These are phyloP conservation scores for Felis catus DNA, from an alignment of 2,113 vertebrate genomes.

Conservation along the genomic window DNA sequence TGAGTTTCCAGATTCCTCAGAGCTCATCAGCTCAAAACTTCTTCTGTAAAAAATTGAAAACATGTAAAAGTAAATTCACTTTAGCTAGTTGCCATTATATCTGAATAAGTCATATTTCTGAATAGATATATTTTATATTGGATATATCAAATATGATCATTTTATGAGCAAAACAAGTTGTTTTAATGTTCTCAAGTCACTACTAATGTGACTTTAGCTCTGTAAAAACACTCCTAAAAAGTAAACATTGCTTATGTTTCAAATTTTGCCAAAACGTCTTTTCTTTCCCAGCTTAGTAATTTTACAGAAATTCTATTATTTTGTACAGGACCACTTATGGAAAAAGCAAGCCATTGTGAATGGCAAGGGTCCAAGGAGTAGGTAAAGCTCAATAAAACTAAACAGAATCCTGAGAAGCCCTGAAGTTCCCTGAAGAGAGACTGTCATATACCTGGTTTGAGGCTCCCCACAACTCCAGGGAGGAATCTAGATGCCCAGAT, in stretches of 20 bases:
- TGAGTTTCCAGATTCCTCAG: not conserved
- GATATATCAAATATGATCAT: conserved; percentile 1
- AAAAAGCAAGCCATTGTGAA: not conserved
- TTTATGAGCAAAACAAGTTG: conserved; percentile 25
- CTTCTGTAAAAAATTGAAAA: not conserved
- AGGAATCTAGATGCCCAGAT: not conserved
- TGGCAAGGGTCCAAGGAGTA: not conserved
- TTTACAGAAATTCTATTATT: conserved; percentile 39
- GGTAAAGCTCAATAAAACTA: not conserved
- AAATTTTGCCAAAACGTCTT: conserved; percentile 16
- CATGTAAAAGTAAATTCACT: conserved; percentile 4
- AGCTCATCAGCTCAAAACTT: not conserved
- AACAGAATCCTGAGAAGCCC: not conserved
- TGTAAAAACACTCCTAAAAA: conserved; percentile 16
- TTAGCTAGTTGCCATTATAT: conserved; percentile 19
- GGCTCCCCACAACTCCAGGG: not conserved
- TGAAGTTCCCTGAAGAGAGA: not conserved
- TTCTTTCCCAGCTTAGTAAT: not conserved
- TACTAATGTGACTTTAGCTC: not conserved
- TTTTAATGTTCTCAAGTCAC: not conserved
- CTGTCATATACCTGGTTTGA: not conserved
- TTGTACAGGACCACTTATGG: not conserved
- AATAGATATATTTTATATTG: not conserved
- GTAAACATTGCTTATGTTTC: not conserved
- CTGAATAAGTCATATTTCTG: not conserved